Base-by-base conservation (phyloP, 2,888 invertebrate genomes). In the Aethes cnicana region DNA sequence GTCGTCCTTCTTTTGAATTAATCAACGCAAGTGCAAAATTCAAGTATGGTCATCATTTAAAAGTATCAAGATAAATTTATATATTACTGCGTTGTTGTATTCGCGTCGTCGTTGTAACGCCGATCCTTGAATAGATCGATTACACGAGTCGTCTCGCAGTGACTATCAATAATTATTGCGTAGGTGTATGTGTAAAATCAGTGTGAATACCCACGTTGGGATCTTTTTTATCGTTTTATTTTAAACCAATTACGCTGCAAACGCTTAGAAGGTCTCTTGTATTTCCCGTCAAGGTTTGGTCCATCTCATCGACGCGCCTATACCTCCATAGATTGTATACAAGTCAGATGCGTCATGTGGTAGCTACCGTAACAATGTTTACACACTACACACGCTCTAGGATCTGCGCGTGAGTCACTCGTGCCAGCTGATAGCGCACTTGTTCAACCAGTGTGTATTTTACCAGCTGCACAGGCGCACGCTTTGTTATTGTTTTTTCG, bases 321-420 rank as follows among this genome's bases (percentile, higher is more conserved):
- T 68, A 62, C 56, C n/a, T n/a, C n/a, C 66, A 69, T 72, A 64
- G 69, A 64, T 63, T 69, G 73, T 73, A 69, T 76, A 77, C 64
- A 69, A 71, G 61, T 63, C 57, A 64, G 69, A 78, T 85, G 84
- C 75, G 85, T 86, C 84, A 84, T 65, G 37, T 39, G 44, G 54
- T 64, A 66, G 63, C 74, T 69, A 69, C 76, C 72, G 69, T 67
- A 72, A 74, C 74, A 76, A 68, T 83, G 79, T 84, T 84, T 81
- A 81, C 80, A 75, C 68, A 74, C 72, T 81, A 81, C 80, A 75
- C 68, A 74, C 72, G 69, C 71, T 74, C 70, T 80, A 73, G 74
- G 79, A 77, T 72, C 75, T 76, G 77, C 70, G 78, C 62, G 65
- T 87, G 87, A 86, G 74, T 88, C 86, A 86, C 65, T 64, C 58